Conservation (phyloP, 2,113 vertebrate species). For the Chascanopsetta lugubris region DNA sequence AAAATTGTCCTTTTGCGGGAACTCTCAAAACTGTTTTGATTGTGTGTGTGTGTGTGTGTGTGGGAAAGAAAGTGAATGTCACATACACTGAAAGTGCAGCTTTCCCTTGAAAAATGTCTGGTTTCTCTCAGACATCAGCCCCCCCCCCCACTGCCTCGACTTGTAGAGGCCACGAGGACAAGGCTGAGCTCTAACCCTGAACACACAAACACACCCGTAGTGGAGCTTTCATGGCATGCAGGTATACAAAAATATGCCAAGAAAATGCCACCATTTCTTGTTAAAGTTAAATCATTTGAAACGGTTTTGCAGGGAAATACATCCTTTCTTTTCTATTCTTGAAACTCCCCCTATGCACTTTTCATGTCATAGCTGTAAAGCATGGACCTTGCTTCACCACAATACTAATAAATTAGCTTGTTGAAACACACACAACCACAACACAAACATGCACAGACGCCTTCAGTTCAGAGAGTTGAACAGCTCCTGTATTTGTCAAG, state of each 20-base stretch:
- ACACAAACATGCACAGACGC: not conserved
- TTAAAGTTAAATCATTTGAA: not conserved
- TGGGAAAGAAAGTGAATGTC: not conserved
- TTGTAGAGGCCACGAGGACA: conserved; percentile 23
- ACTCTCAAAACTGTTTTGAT: not conserved
- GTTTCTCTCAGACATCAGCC: conserved; percentile 45
- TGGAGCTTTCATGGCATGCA: not conserved
- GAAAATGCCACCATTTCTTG: not conserved
- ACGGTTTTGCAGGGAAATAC: not conserved
- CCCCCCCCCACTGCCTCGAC: conserved; percentile 42
- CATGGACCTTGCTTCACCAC: not conserved
- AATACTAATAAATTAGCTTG: not conserved
- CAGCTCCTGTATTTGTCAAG: conserved; percentile 28
- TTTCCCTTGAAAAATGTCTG: conserved; percentile 48
- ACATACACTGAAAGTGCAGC: not conserved
- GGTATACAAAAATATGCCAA: not conserved
- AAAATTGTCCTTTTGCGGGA: not conserved
- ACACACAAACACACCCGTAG: conserved; percentile 9
- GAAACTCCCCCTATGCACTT: not conserved
- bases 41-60: conserved; percentile 14
- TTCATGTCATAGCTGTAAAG: not conserved
- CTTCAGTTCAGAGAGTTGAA: conserved; percentile 30
- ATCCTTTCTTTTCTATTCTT: not conserved
- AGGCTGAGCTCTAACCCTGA: conserved; percentile 23
- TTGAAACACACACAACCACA: not conserved